A percentile compares a stretch with the other conserved stretches of the same genome.
Conservation (phyloP, 1,140 invertebrate species). For the Saccostrea cuccullata region DNA sequence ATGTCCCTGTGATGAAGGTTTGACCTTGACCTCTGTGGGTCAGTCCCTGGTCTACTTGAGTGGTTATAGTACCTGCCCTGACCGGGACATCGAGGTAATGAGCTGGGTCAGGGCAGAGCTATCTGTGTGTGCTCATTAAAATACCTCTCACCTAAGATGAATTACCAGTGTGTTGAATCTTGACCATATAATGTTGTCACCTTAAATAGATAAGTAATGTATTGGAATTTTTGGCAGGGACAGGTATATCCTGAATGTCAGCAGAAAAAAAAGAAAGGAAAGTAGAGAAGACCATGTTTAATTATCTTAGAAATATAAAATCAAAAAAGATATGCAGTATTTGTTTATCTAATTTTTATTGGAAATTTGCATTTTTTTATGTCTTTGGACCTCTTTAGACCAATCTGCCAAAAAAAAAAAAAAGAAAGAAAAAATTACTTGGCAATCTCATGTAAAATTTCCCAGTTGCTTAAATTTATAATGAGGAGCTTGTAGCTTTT, state of each 20-base stretch:
- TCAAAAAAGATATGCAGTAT: too few relatives aligned
- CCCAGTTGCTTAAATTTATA: too few relatives aligned
- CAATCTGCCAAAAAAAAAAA: too few relatives aligned
- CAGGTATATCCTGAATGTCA: background rate
- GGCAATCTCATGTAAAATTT: too few relatives aligned
- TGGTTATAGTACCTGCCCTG: background rate
- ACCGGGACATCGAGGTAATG: background rate
- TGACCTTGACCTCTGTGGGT: background rate
- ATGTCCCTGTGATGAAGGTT: background rate
- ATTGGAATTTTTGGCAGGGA: background rate
- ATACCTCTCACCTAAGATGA: background rate
- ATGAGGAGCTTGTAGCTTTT: too few relatives aligned
- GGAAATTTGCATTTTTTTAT: background rate
- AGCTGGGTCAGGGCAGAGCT: background rate
- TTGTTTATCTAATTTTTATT: too few relatives aligned
- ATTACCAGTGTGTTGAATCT: background rate
- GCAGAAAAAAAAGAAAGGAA: background rate
- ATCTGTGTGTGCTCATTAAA: background rate
- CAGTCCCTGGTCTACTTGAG: background rate
- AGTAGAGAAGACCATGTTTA: too few relatives aligned
- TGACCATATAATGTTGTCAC: background rate
- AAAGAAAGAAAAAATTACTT: too few relatives aligned
- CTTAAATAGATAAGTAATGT: constrained; percentile 11
- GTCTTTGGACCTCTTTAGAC: too few relatives aligned
- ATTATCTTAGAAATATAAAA: too few relatives aligned